Evolutionary conservation across 2,888 invertebrate species (phyloP).

Genomic region (Phytoseiulus persimilis): DNA sequence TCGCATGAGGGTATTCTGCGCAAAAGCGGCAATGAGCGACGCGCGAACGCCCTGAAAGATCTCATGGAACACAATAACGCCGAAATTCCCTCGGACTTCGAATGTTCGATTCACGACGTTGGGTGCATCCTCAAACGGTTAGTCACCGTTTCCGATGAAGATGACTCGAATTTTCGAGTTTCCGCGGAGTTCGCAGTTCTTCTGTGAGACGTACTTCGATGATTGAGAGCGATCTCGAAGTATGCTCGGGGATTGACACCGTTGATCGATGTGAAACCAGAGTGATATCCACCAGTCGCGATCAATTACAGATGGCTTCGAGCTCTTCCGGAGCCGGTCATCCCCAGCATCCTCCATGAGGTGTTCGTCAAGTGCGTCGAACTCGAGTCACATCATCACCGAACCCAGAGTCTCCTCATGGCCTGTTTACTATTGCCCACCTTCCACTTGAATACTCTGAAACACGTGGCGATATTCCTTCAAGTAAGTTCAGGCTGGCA

Average conservation of each 20-base stretch:
- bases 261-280: too few species aligned
- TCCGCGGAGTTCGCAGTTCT: too few species aligned
- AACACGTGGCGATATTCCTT: slow-evolving; percentile 27
- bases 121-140: background rate
- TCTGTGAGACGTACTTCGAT: too few species aligned
- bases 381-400: slow-evolving; percentile 22
- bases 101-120: slow-evolving; percentile 27
- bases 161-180: too few species aligned
- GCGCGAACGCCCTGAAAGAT: slow-evolving; percentile 9
- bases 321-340: slow-evolving; percentile 11
- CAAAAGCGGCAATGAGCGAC: slow-evolving; percentile 32
- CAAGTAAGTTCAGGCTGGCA: slow-evolving; percentile 17
- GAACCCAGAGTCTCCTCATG: slow-evolving; percentile 28
- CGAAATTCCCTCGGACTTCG: background rate
- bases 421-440: slow-evolving; percentile 16
- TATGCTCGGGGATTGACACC: too few species aligned
- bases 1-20: slow-evolving; percentile 25
- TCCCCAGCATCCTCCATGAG: slow-evolving; percentile 9
- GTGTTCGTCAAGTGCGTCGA: slow-evolving; percentile 30
- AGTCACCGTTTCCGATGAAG: too few species aligned
- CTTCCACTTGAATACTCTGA: slow-evolving; percentile 27
- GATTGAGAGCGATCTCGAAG: too few species aligned
- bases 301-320: slow-evolving; percentile 16
- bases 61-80: slow-evolving; percentile 19
- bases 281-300: too few species aligned